Percentiles rank a stretch among this genome's conserved stretches.
phyloP scores from a whole-genome alignment of 2,888 invertebrate genomes.

The Xanthia icteritia region DNA sequence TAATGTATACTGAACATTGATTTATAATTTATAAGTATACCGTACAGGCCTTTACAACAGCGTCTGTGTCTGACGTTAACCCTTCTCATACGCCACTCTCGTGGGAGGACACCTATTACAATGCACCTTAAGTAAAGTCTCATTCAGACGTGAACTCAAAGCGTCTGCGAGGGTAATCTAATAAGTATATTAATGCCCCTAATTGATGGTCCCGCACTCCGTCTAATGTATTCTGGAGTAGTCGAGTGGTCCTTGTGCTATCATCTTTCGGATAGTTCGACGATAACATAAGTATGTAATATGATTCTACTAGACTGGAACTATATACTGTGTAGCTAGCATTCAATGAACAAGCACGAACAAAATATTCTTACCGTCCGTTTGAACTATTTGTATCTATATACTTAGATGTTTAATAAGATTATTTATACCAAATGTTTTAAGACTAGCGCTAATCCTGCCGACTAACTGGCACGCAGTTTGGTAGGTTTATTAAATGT shows the following conservation, averaged over 20 bases:
- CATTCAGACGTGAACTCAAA: conserved; percentile 41
- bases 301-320: neutral
- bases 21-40: conserved; percentile 1
- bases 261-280: neutral
- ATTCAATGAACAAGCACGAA: too few relatives aligned
- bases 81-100: conserved; percentile 48
- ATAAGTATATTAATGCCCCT: conserved; percentile 64
- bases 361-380: too few relatives aligned
- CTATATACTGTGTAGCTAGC: neutral
- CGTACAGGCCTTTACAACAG: neutral
- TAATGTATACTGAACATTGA: neutral
- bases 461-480: too few relatives aligned
- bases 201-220: conserved; percentile 51
- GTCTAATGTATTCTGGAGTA: conserved; percentile 53
- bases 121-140: conserved; percentile 43
- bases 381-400: too few relatives aligned
- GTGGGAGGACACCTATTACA: conserved; percentile 49
- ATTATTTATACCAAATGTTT: too few relatives aligned
- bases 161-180: conserved; percentile 56
- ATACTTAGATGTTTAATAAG: too few relatives aligned
- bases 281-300: neutral
- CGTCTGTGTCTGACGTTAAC: conserved; percentile 31
- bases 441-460: too few relatives aligned
- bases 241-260: conserved; percentile 17
- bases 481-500: too few relatives aligned